A percentile compares a stretch with the other conserved stretches of the same genome.
phyloP scores from a whole-genome alignment of 2,797 vertebrate species.

The Clarias platycephalus region DNA sequence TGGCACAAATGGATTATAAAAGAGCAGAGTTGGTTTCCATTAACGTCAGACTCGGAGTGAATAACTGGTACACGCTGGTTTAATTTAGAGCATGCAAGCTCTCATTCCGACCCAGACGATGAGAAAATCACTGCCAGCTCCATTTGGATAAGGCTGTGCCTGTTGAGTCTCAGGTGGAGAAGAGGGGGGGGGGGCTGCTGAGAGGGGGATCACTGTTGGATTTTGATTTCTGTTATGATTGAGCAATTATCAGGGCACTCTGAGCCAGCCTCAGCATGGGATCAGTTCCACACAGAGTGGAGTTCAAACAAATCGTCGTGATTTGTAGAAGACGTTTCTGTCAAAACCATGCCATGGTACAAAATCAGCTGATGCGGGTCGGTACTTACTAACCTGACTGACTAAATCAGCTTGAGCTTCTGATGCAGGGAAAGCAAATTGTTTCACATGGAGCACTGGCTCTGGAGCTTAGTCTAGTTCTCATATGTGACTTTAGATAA shows the following conservation, averaged over 20 bases:
- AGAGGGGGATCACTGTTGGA: conserved; percentile 48
- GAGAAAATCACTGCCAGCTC: conserved; percentile 58
- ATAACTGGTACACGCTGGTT: conserved; percentile 53
- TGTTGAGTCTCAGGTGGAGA: conserved; percentile 50
- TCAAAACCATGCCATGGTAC: conserved; percentile 43
- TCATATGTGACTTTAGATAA: conserved; percentile 4
- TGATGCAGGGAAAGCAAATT: conserved; percentile 17
- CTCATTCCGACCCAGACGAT: conserved; percentile 49
- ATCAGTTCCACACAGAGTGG: conserved; percentile 48
- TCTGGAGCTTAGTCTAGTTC: not conserved
- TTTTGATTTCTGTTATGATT: conserved; percentile 60
- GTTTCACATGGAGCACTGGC: conserved; percentile 1
- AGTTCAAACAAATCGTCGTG: conserved; percentile 53
- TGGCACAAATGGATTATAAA: conserved; percentile 62
- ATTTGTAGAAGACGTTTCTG: conserved; percentile 48
- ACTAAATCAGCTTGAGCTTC: conserved; percentile 24
- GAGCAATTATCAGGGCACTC: conserved; percentile 52
- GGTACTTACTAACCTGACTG: conserved; percentile 38
- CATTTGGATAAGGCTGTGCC: conserved; percentile 56
- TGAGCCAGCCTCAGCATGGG: conserved; percentile 44
- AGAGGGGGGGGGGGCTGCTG: not conserved
- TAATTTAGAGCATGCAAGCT: conserved; percentile 54
- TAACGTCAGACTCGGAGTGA: conserved; percentile 40
- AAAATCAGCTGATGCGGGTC: conserved; percentile 41
- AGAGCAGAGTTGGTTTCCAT: conserved; percentile 58